These are phyloP conservation scores for Sceliomorpha sp. DNA, from an alignment of 2,888 invertebrate species.

Conservation along the genomic window DNA sequence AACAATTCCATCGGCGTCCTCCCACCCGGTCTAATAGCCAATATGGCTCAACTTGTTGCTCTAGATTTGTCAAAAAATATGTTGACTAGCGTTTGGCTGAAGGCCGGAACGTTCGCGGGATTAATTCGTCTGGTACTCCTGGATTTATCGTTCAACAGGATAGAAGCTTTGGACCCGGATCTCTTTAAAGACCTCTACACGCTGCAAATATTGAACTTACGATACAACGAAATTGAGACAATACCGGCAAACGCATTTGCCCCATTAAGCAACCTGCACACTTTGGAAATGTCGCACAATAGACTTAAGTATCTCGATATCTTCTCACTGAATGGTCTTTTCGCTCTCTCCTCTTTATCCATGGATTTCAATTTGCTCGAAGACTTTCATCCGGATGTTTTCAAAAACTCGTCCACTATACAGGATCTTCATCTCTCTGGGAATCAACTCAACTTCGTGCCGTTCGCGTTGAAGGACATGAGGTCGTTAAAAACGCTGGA, in stretches of 20 bases:
- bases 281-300: slow-evolving; percentile 92
- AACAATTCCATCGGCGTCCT: slow-evolving; percentile 94
- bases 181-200: slow-evolving; percentile 94
- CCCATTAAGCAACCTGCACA: slow-evolving; percentile 95
- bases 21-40: slow-evolving; percentile 91
- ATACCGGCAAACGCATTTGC: slow-evolving; percentile 94
- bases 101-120: slow-evolving; percentile 91
- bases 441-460: slow-evolving; percentile 90
- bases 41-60: slow-evolving; percentile 91
- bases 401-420: slow-evolving; percentile 93
- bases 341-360: slow-evolving; percentile 91
- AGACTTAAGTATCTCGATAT: slow-evolving; percentile 91
- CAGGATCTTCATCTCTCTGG: slow-evolving; percentile 95
- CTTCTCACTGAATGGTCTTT: slow-evolving; percentile 92
- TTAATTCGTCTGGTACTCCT: slow-evolving; percentile 92
- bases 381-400: slow-evolving; percentile 92
- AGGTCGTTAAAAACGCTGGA: slow-evolving; percentile 92
- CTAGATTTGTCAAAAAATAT: slow-evolving; percentile 92
- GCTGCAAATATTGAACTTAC: slow-evolving; percentile 92
- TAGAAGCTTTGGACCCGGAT: slow-evolving; percentile 89
- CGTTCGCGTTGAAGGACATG: slow-evolving; percentile 91
- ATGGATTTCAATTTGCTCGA: slow-evolving; percentile 92
- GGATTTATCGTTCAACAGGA: slow-evolving; percentile 91
- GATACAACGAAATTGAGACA: slow-evolving; percentile 90
- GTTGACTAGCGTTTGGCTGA: slow-evolving; percentile 92